Evolutionary conservation across 1,140 invertebrate genomes (phyloP).

Genomic region (Magallana gigas): DNA sequence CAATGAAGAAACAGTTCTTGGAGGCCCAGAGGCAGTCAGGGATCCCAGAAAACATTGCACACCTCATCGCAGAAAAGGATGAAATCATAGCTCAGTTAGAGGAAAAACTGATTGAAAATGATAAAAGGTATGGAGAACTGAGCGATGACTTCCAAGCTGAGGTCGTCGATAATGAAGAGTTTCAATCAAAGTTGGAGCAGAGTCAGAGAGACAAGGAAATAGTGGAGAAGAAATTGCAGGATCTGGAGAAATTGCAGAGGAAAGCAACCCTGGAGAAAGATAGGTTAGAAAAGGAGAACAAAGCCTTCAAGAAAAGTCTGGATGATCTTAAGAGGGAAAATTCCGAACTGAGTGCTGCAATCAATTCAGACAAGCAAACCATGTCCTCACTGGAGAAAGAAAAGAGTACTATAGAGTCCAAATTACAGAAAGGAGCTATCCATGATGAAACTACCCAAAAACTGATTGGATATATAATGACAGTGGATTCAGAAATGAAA

Average conservation of each 20-base stretch:
- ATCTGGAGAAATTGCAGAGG: conserved; percentile 65
- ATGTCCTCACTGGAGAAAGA: conserved; percentile 58
- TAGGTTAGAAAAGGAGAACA: conserved; percentile 68
- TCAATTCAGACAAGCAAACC: conserved; percentile 60
- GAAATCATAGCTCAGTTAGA: conserved; percentile 75
- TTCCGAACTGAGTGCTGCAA: conserved; percentile 61
- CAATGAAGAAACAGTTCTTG: conserved; percentile 67
- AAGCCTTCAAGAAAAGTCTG: conserved; percentile 63
- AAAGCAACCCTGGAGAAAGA: conserved; percentile 63
- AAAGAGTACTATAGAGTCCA: conserved; percentile 66
- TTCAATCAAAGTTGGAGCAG: conserved; percentile 64
- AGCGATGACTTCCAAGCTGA: conserved; percentile 72
- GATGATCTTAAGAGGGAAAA: conserved; percentile 71
- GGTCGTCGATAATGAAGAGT: conserved; percentile 66
- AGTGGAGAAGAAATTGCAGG: conserved; percentile 65
- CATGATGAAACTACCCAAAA: conserved; percentile 53
- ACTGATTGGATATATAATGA: conserved; percentile 67
- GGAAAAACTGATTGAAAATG: conserved; percentile 75
- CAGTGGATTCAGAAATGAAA: conserved; percentile 68
- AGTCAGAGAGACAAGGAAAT: conserved; percentile 65
- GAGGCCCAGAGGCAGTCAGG: conserved; percentile 65
- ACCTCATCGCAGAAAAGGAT: conserved; percentile 72
- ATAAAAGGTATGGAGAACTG: conserved; percentile 73
- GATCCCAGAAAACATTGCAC: conserved; percentile 70
- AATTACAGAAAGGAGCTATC: conserved; percentile 62